Conservation (phyloP, 2,113 vertebrate species). For the Hypanus sabinus region DNA sequence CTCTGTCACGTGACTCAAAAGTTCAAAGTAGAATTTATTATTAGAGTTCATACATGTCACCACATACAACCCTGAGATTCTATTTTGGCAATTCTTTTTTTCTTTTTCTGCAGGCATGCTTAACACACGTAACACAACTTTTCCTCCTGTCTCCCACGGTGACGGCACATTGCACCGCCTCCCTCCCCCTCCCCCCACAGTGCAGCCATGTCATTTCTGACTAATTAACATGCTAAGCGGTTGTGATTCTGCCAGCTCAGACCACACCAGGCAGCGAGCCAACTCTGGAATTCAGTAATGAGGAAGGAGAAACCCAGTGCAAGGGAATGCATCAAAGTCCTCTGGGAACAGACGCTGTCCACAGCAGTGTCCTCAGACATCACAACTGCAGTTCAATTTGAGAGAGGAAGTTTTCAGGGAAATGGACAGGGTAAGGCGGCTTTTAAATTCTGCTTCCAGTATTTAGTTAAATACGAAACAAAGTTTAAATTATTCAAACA, state of each 20-base stretch:
- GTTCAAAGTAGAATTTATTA: too few relatives aligned
- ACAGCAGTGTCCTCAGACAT: neutral
- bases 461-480: neutral
- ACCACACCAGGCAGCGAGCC: neutral
- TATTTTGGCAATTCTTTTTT: too few relatives aligned
- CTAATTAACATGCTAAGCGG: neutral
- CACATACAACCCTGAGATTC: too few relatives aligned
- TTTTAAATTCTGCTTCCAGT: neutral
- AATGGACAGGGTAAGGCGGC: neutral
- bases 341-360: neutral
- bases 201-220: neutral
- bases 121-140: too few relatives aligned
- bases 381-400: neutral
- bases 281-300: neutral
- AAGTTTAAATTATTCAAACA: neutral
- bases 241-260: neutral
- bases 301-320: neutral
- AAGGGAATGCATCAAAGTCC: neutral
- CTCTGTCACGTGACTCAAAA: neutral
- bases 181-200: neutral
- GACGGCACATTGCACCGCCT: neutral
- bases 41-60: too few relatives aligned
- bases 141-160: neutral
- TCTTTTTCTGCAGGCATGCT: too few relatives aligned
- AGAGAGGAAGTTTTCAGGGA: neutral